Conservation (phyloP, 92 coral and sea anemone genomes). For the Epizoanthus stellaris region DNA sequence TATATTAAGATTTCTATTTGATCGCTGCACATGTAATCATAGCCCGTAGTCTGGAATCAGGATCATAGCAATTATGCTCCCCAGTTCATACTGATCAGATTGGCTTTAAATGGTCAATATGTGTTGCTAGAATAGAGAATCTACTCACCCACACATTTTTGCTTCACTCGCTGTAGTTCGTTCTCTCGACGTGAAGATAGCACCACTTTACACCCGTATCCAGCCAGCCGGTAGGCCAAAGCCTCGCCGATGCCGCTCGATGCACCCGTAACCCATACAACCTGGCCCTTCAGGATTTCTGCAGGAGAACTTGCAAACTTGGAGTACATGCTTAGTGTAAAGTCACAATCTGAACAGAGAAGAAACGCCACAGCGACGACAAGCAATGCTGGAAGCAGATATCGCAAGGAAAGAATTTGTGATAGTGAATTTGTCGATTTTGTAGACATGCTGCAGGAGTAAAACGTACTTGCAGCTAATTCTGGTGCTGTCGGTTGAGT, state of each 20-base stretch:
- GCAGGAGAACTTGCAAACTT: constrained; percentile 77
- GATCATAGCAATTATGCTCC: too few relatives aligned
- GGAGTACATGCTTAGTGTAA: constrained; percentile 78
- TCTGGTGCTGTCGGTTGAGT: not conserved
- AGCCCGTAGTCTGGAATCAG: too few relatives aligned
- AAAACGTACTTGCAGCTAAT: not conserved
- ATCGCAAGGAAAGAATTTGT: not conserved
- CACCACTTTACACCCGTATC: constrained; percentile 85
- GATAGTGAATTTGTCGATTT: not conserved
- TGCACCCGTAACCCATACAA: constrained; percentile 99
- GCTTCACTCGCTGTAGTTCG: constrained; percentile 89
- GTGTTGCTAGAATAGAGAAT: not conserved
- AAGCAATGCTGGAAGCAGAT: not conserved
- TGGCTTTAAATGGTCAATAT: too few relatives aligned
- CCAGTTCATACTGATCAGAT: too few relatives aligned
- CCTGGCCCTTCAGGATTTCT: constrained; percentile 73
- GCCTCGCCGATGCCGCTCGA: constrained; percentile 97
- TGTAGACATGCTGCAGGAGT: constrained; percentile 18
- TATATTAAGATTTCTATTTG: too few relatives aligned
- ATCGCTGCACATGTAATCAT: too few relatives aligned
- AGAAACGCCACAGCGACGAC: not conserved
- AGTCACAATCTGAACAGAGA: constrained; percentile 70
- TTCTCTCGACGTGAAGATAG: constrained; percentile 86
- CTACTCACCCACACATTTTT: constrained; percentile 75
- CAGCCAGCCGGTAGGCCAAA: constrained; percentile 87